Conservation (phyloP, 2,888 invertebrate species). For the Dryococelus australis region DNA sequence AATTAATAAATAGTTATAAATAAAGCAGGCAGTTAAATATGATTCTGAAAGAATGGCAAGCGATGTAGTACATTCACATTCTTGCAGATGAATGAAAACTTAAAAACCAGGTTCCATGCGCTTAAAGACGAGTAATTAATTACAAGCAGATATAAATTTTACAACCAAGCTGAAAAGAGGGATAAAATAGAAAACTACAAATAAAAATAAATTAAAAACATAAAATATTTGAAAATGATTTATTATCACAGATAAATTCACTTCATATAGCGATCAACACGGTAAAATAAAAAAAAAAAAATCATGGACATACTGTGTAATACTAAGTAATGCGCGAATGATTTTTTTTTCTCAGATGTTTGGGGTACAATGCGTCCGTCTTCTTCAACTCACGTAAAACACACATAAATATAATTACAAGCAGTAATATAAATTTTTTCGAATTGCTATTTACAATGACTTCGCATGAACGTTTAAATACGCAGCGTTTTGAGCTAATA, state of each 20-base stretch:
- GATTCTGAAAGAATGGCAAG: not conserved
- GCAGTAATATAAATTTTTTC: not conserved
- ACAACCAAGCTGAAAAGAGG: not conserved
- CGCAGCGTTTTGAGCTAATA: not conserved
- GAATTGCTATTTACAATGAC: constrained; percentile 6
- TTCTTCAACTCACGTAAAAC: not conserved
- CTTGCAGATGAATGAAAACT: too few species aligned
- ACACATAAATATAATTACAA: constrained; percentile 9
- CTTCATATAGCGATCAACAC: not conserved
- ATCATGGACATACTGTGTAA: not conserved
- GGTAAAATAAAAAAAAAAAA: not conserved
- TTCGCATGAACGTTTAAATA: not conserved
- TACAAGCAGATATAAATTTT: too few species aligned
- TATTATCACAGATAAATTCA: constrained; percentile 16
- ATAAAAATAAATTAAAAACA: constrained; percentile 16
- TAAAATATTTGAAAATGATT: not conserved
- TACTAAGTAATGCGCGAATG: not conserved
- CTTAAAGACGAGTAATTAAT: not conserved
- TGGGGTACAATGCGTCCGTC: not conserved
- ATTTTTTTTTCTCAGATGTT: not conserved
- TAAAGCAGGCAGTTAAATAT: not conserved
- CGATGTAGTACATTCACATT: not conserved
- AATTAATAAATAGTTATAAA: not conserved
- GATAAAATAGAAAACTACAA: not conserved
- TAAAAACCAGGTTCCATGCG: not conserved